These are phyloP conservation scores for Pygmarrhopalites habei DNA, from an alignment of 1,140 invertebrate genomes.

Conservation along the genomic window DNA sequence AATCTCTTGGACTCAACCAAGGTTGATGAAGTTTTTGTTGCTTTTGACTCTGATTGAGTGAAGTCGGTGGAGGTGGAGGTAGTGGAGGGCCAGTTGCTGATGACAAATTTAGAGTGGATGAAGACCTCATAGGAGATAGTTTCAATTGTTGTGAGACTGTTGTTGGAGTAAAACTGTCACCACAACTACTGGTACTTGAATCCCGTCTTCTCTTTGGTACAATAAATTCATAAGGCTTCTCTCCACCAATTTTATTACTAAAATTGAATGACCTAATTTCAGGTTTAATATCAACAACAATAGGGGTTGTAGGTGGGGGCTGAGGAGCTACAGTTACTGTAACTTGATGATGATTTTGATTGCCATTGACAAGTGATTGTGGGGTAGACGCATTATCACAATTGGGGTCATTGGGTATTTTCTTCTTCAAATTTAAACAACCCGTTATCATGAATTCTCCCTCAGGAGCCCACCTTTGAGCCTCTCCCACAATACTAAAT, in stretches of 20 bases:
- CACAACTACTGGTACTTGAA: conserved; percentile 13
- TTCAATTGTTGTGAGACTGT: conserved; percentile 8
- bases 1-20: conserved; percentile 32
- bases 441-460: conserved; percentile 24
- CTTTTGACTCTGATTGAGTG: background rate
- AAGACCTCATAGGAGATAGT: background rate
- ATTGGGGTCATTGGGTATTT: conserved; percentile 20
- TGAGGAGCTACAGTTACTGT: background rate
- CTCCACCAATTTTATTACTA: background rate
- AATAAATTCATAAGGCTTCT: background rate
- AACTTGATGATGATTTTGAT: background rate
- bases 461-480: conserved; percentile 32
- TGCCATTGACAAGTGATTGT: background rate
- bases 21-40: conserved; percentile 33
- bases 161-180: background rate
- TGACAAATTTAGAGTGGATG: conserved; percentile 4
- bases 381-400: background rate
- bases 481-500: conserved; percentile 30
- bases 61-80: conserved; percentile 19
- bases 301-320: background rate
- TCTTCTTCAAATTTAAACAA: conserved; percentile 32
- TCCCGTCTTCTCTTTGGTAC: conserved; percentile 23
- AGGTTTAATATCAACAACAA: conserved; percentile 16
- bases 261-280: background rate
- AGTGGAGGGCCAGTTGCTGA: conserved; percentile 29